These are phyloP conservation scores for Ctenosaura bakeri DNA, from an alignment of 2,797 vertebrate species.

Conservation along the genomic window DNA sequence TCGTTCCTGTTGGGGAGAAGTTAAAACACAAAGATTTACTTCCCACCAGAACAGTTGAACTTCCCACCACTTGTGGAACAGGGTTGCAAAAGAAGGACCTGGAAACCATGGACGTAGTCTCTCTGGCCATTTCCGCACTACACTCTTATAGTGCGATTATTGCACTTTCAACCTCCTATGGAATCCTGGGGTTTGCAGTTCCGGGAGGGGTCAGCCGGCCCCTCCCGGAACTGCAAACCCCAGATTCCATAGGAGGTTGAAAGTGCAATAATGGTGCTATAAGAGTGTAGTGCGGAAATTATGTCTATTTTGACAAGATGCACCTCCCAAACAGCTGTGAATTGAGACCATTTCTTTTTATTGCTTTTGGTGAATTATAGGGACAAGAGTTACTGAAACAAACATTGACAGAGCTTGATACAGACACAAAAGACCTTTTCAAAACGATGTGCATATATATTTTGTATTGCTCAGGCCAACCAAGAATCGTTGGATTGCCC, in stretches of 20 bases:
- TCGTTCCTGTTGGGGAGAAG: too few relatives aligned
- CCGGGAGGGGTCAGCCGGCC: too few relatives aligned
- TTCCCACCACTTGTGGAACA: not conserved
- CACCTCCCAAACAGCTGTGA: not conserved
- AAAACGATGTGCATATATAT: not conserved
- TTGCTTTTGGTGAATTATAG: not conserved
- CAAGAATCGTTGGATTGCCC: not conserved
- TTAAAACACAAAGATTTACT: too few relatives aligned
- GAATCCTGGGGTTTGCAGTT: too few relatives aligned
- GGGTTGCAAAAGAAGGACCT: not conserved
- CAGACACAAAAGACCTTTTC: not conserved
- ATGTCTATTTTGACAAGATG: not conserved
- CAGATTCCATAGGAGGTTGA: too few relatives aligned
- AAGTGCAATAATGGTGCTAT: too few relatives aligned
- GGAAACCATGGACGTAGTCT: not conserved
- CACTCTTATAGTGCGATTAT: too few relatives aligned
- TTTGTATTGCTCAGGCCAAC: not conserved
- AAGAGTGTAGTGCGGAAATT: too few relatives aligned
- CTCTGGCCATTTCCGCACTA: too few relatives aligned
- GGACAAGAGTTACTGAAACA: not conserved
- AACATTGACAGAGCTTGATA: rapidly evolving
- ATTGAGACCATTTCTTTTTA: conserved; percentile 2
- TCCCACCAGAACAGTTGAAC: not conserved
- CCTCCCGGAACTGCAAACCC: too few relatives aligned
- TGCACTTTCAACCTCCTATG: too few relatives aligned